phyloP scores from a whole-genome alignment of 2,888 invertebrate genomes.

The Pheosia tremula region DNA sequence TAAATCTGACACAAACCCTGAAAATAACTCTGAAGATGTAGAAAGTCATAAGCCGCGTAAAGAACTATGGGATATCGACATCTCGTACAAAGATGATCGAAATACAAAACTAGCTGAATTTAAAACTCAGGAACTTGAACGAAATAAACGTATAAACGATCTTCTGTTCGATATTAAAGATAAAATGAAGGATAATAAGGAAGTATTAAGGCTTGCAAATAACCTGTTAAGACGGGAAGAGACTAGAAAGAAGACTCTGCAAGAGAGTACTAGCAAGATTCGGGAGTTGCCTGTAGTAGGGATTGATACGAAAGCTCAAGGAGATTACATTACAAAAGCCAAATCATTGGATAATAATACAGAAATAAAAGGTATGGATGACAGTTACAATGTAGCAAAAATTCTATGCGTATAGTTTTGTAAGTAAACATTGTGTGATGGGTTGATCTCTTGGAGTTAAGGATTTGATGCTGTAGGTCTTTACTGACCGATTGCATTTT shows the following conservation, averaged over 20 bases:
- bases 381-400: too few relatives aligned
- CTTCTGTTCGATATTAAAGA: conserved; percentile 72
- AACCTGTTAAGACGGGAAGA: conserved; percentile 68
- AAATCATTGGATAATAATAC: conserved; percentile 12
- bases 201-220: conserved; percentile 69
- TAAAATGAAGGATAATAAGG: conserved; percentile 77
- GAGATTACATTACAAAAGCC: conserved; percentile 50
- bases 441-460: too few relatives aligned
- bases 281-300: conserved; percentile 31
- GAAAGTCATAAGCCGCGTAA: conserved; percentile 47
- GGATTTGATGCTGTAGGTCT: too few relatives aligned
- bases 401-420: too few relatives aligned
- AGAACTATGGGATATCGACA: conserved; percentile 62
- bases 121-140: conserved; percentile 54
- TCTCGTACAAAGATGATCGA: conserved; percentile 44
- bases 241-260: conserved; percentile 43
- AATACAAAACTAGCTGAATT: conserved; percentile 50
- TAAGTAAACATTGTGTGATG: too few relatives aligned
- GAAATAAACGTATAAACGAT: conserved; percentile 63
- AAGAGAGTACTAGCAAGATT: conserved; percentile 37
- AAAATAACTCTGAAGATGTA: conserved; percentile 7
- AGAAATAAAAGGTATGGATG: conserved; percentile 8
- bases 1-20: conserved; percentile 8
- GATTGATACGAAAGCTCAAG: conserved; percentile 60
- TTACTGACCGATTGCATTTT: too few relatives aligned